phyloP scores from a whole-genome alignment of 1,140 invertebrate genomes.

The Babylonia areolata region DNA sequence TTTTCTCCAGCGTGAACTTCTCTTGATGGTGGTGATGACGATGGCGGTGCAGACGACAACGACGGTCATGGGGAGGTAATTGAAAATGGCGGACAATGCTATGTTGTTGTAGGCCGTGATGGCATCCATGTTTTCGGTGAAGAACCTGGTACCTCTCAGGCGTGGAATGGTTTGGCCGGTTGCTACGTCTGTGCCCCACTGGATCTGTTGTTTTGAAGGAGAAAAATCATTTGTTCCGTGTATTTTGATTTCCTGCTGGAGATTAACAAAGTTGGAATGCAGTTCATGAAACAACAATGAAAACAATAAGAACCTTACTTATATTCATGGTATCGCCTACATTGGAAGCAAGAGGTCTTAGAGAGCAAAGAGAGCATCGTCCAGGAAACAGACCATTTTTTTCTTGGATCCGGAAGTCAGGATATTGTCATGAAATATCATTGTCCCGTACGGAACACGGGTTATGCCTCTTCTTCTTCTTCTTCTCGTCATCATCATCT shows the following conservation, averaged over 20 bases:
- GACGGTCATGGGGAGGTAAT: constrained; percentile 46
- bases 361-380: too few relatives aligned
- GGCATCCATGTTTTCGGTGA: constrained; percentile 31
- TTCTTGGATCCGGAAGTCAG: too few relatives aligned
- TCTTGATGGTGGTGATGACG: constrained; percentile 45
- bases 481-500: too few relatives aligned
- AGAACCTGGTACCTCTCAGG: constrained; percentile 45
- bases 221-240: too few relatives aligned
- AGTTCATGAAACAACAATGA: too few relatives aligned
- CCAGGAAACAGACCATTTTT: too few relatives aligned
- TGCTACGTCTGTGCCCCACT: constrained; percentile 36
- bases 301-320: too few relatives aligned
- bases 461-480: too few relatives aligned
- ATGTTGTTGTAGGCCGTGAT: constrained; percentile 49
- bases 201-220: constrained; percentile 28
- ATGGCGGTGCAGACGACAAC: constrained; percentile 44
- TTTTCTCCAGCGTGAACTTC: constrained; percentile 35
- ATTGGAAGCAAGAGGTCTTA: too few relatives aligned
- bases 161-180: constrained; percentile 19
- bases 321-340: neutral
- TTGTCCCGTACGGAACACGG: too few relatives aligned
- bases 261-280: too few relatives aligned
- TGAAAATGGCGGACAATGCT: constrained; percentile 34
- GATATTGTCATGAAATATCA: too few relatives aligned
- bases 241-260: neutral